Evolutionary conservation across 1,140 invertebrate species (phyloP).

Genomic region (Lamellibrachia luymesi): DNA sequence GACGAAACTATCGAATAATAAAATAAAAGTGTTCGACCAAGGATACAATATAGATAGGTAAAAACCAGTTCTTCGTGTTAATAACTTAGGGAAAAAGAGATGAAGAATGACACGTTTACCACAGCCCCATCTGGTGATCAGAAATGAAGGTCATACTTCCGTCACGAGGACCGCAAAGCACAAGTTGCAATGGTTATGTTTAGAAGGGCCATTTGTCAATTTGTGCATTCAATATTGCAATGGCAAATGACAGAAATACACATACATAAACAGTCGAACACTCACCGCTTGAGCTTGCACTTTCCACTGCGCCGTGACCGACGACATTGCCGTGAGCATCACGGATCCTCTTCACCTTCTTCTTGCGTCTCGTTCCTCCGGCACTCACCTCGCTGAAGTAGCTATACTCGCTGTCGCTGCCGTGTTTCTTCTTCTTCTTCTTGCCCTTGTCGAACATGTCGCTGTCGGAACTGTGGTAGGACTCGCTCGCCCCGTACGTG

Average conservation of each 20-base stretch:
- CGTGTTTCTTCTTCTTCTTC: conserved; percentile 38
- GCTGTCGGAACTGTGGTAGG: conserved; percentile 49
- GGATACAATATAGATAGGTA: too few relatives aligned
- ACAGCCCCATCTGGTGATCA: too few relatives aligned
- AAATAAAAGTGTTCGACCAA: too few relatives aligned
- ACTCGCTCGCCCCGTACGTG: conserved; percentile 49
- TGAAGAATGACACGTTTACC: too few relatives aligned
- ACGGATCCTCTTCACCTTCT: conserved; percentile 43
- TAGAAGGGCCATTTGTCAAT: background rate
- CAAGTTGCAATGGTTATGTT: background rate
- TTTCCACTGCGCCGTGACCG: conserved; percentile 44
- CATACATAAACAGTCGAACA: background rate
- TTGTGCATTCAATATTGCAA: background rate
- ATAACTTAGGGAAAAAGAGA: too few relatives aligned
- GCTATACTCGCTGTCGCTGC: conserved; percentile 51
- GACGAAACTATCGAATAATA: too few relatives aligned
- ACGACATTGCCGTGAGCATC: conserved; percentile 52
- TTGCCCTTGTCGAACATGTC: conserved; percentile 28
- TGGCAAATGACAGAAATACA: background rate
- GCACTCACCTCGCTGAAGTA: conserved; percentile 52
- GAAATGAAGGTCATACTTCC: too few relatives aligned
- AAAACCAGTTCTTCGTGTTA: too few relatives aligned
- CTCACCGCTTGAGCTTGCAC: conserved; percentile 29
- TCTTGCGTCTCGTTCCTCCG: conserved; percentile 43
- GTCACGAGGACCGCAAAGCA: background rate